These are phyloP conservation scores for Tenthredo mesomela DNA, from an alignment of 2,888 invertebrate genomes.

Conservation along the genomic window DNA sequence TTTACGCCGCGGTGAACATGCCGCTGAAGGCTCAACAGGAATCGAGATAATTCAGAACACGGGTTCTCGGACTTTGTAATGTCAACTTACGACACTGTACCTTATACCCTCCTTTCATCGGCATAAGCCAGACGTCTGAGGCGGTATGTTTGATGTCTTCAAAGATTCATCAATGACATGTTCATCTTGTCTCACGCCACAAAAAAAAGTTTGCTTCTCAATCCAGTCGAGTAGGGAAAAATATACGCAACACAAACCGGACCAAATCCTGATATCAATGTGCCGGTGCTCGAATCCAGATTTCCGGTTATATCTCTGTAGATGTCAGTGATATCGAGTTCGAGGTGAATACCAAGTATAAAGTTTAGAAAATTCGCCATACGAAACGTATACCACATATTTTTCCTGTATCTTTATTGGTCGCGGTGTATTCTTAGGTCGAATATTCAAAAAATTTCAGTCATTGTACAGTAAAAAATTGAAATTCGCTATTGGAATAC, in stretches of 20 bases:
- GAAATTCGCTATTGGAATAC: background rate
- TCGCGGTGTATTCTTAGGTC: background rate
- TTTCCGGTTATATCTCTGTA: background rate
- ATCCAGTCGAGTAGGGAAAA: background rate
- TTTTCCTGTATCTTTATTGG: background rate
- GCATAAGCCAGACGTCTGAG: background rate
- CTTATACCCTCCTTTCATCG: background rate
- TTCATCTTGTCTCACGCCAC: background rate
- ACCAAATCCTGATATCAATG: background rate
- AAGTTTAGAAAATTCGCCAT: background rate
- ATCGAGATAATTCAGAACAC: constrained; percentile 6
- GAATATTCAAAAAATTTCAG: background rate
- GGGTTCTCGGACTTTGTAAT: background rate
- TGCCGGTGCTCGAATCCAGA: background rate
- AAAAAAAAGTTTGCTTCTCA: background rate
- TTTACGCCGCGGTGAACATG: background rate
- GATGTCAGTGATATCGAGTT: background rate
- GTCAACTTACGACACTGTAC: background rate
- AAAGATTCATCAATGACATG: background rate
- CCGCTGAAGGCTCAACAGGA: background rate
- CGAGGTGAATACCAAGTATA: background rate
- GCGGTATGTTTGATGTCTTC: background rate
- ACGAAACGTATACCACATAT: background rate
- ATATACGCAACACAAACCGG: background rate
- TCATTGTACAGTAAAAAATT: too few species aligned